Percentiles rank a stretch among this genome's conserved stretches.
Evolutionary conservation across 2,888 invertebrate genomes (phyloP).

Genomic region (Hypomecis punctinalis): DNA sequence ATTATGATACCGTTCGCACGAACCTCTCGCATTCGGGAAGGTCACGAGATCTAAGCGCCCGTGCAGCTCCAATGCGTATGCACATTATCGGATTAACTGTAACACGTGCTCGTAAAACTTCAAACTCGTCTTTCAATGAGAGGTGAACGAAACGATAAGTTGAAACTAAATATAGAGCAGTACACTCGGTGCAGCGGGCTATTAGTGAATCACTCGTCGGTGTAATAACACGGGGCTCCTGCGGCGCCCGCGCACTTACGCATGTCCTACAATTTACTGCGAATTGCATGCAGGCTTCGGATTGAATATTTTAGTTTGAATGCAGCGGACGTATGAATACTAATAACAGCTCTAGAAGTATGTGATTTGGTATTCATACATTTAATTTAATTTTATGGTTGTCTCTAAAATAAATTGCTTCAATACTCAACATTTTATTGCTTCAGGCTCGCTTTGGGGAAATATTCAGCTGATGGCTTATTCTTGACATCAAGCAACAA

Average conservation of each 20-base stretch:
- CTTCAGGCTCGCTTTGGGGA: too few species aligned
- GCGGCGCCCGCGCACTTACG: conserved; percentile 33
- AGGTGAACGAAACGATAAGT: conserved; percentile 77
- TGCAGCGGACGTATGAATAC: conserved; percentile 16
- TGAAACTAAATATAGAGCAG: conserved; percentile 74
- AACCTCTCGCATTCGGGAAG: conserved; percentile 50
- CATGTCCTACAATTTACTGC: conserved; percentile 33
- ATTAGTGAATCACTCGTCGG: conserved; percentile 61
- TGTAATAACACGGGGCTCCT: conserved; percentile 50
- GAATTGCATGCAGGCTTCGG: conserved; percentile 33
- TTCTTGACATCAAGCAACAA: too few species aligned
- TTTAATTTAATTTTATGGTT: conserved; percentile 6
- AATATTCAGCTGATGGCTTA: too few species aligned
- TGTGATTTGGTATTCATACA: conserved; percentile 10
- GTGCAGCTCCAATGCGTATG: conserved; percentile 27
- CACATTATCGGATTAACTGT: conserved; percentile 43
- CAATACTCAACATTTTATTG: too few species aligned
- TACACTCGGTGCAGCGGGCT: conserved; percentile 49
- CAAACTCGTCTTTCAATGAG: conserved; percentile 53
- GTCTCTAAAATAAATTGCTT: not conserved
- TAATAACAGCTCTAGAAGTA: conserved; percentile 4
- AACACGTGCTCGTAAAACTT: conserved; percentile 35
- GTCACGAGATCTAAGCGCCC: conserved; percentile 40
- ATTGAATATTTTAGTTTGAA: conserved; percentile 12
- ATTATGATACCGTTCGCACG: conserved; percentile 70